Conservation (phyloP, 92 coral and sea anemone genomes). For the Ricordea florida region DNA sequence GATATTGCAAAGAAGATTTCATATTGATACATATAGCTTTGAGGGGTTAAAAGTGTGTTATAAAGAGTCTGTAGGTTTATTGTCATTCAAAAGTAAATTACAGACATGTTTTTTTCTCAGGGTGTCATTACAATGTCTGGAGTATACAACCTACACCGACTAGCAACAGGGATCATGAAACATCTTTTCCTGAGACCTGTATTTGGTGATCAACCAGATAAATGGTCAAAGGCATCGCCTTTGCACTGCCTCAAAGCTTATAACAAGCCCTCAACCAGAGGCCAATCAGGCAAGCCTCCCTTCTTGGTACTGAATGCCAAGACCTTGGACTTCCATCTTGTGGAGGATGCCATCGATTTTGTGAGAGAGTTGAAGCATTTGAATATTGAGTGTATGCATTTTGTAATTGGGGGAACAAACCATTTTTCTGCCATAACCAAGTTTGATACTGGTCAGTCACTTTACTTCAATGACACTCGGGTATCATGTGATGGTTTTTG, state of each 20-base stretch:
- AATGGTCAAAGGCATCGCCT: constrained; percentile 57
- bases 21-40: too few species aligned
- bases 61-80: too few species aligned
- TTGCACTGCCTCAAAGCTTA: constrained; percentile 13
- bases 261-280: not conserved
- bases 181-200: constrained; percentile 43
- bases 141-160: constrained; percentile 47
- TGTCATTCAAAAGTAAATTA: not conserved
- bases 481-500: too few species aligned
- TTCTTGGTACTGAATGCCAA: constrained; percentile 65
- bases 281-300: not conserved
- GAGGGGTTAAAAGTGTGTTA: too few species aligned
- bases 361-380: constrained; percentile 1
- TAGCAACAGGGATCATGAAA: constrained; percentile 41
- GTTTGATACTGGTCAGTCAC: too few species aligned
- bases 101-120: constrained; percentile 2
- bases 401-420: constrained; percentile 25
- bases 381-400: constrained; percentile 11
- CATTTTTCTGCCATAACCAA: constrained; percentile 45
- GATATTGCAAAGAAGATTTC: too few species aligned
- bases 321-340: constrained; percentile 28
- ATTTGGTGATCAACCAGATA: constrained; percentile 36
- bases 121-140: constrained; percentile 69
- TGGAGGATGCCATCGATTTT: constrained; percentile 49
- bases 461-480: too few species aligned